Conservation (phyloP, 2,797 vertebrate species). For the Gymnothorax javanicus region DNA sequence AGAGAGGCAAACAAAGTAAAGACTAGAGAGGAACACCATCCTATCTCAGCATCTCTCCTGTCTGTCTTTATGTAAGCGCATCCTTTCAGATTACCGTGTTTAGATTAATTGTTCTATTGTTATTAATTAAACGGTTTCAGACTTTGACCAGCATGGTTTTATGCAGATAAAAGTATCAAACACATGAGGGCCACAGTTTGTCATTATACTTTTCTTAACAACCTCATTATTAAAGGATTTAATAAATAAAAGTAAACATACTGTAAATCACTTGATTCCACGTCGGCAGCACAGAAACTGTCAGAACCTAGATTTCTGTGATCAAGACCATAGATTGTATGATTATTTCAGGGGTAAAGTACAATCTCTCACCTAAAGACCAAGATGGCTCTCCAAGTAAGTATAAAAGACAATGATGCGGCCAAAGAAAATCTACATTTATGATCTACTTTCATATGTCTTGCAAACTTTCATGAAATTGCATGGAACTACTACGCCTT, state of each 20-base stretch:
- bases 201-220: neutral
- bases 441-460: conserved; percentile 64
- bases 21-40: neutral
- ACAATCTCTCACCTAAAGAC: no score
- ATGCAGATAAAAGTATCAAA: neutral
- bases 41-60: conserved; percentile 18
- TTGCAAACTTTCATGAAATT: conserved; percentile 66
- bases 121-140: neutral
- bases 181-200: neutral
- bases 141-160: neutral
- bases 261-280: no score
- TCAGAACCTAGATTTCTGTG: no score
- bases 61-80: conserved; percentile 8
- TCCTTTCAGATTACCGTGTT: neutral
- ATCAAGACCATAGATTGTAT: no score
- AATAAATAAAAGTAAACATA: no score
- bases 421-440: no score
- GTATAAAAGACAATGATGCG: no score
- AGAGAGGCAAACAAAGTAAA: no score
- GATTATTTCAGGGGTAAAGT: no score
- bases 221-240: no score
- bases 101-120: neutral
- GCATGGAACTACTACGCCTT: conserved; percentile 55
- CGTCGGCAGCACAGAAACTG: no score
- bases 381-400: no score